These are phyloP conservation scores for Phrixothrix hirtus DNA, from an alignment of 2,888 invertebrate species.

Conservation along the genomic window DNA sequence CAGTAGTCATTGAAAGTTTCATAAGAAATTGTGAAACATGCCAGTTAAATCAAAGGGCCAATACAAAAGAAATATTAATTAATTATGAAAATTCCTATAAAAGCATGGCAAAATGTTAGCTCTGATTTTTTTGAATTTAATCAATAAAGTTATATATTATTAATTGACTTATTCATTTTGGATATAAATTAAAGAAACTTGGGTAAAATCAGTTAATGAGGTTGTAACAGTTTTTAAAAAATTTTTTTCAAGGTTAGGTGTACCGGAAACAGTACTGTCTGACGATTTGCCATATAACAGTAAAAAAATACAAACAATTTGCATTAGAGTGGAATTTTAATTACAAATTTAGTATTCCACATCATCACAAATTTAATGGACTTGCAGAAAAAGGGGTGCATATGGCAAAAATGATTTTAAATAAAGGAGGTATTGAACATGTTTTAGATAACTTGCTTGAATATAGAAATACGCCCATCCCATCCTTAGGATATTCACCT, in stretches of 20 bases:
- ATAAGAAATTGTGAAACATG: constrained; percentile 17
- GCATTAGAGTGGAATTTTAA: no score
- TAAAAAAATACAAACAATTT: no score
- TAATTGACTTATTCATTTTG: constrained; percentile 38
- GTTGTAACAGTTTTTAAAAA: constrained; percentile 20
- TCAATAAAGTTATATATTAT: constrained; percentile 36
- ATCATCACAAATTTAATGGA: no score
- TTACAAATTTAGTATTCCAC: no score
- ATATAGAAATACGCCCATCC: neutral
- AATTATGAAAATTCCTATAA: constrained; percentile 28
- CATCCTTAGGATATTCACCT: constrained; percentile 1
- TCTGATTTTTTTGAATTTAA: constrained; percentile 34
- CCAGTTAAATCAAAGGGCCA: constrained; percentile 1
- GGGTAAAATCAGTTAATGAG: no score
- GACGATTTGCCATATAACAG: no score
- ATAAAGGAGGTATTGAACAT: no score
- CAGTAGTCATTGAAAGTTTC: constrained; percentile 27
- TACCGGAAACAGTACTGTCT: no score
- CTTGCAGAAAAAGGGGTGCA: neutral
- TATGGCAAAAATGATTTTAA: neutral
- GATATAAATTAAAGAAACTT: constrained; percentile 33
- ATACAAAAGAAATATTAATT: constrained; percentile 21
- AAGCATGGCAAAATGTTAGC: constrained; percentile 26
- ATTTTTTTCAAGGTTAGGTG: no score
- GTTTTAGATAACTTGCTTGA: no score